These are phyloP conservation scores for Brachypterus glaber DNA, from an alignment of 2,888 invertebrate genomes.

Conservation along the genomic window DNA sequence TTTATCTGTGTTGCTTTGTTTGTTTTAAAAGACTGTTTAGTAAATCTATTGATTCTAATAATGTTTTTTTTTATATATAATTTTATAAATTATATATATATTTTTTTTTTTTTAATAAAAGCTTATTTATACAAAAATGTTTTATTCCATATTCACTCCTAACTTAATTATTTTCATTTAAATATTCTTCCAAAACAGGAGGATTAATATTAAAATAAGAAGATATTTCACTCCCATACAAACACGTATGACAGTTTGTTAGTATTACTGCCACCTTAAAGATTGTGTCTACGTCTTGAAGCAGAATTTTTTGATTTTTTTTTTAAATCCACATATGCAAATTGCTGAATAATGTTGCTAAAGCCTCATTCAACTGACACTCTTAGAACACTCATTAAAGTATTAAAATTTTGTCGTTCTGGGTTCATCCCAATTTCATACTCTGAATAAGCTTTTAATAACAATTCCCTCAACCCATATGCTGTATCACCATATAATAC, in stretches of 20 bases:
- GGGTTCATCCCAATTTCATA: slow-evolving; percentile 3
- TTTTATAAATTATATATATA: too few species aligned
- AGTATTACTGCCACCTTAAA: slow-evolving; percentile 16
- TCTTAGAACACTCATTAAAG: background rate
- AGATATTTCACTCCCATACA: slow-evolving; percentile 10
- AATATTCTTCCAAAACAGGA: slow-evolving; percentile 10
- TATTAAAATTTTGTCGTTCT: slow-evolving; percentile 7
- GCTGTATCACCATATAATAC: slow-evolving; percentile 20
- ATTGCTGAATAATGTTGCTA: slow-evolving; percentile 15
- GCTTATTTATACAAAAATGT: too few species aligned
- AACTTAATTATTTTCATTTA: too few species aligned
- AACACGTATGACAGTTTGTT: slow-evolving; percentile 17
- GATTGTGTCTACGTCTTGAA: slow-evolving; percentile 15
- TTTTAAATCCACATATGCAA: slow-evolving; percentile 20
- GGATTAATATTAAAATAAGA: slow-evolving; percentile 9
- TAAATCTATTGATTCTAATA: too few species aligned
- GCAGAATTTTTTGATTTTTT: slow-evolving; percentile 19
- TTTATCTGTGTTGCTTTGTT: too few species aligned
- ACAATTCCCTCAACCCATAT: slow-evolving; percentile 17
- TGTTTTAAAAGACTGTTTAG: too few species aligned
- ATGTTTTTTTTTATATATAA: too few species aligned
- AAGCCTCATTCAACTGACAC: slow-evolving; percentile 20
- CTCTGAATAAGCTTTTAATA: slow-evolving; percentile 15
- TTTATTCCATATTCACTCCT: too few species aligned
- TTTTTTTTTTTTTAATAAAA: too few species aligned